A percentile compares a stretch with the other conserved stretches of the same genome.
These are phyloP conservation scores for Carposina sasakii DNA, from an alignment of 1,140 invertebrate species.

Conservation along the genomic window DNA sequence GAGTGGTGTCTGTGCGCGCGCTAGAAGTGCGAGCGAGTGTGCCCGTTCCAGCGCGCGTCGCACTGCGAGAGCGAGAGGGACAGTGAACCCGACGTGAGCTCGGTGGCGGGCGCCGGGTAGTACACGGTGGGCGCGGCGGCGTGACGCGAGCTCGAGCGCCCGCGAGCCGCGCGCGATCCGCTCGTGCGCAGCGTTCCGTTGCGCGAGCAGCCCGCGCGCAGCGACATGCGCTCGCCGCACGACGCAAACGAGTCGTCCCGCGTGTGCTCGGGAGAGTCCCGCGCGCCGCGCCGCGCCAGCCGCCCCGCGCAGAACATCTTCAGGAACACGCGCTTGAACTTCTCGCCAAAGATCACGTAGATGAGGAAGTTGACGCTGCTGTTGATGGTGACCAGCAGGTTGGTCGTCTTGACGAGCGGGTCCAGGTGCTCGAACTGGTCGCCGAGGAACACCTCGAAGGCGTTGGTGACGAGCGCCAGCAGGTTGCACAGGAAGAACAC, in stretches of 20 bases:
- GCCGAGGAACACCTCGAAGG: constrained; percentile 84
- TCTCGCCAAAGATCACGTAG: constrained; percentile 97
- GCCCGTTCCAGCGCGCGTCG: constrained; percentile 27
- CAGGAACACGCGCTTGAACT: constrained; percentile 93
- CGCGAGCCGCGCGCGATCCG: constrained; percentile 45
- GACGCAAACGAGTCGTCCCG: constrained; percentile 87
- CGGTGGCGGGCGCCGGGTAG: constrained; percentile 43
- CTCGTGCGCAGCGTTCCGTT: constrained; percentile 58
- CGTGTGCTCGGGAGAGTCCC: constrained; percentile 77
- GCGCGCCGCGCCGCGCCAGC: constrained; percentile 73
- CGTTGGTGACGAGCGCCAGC: constrained; percentile 90
- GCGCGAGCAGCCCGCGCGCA: constrained; percentile 78
- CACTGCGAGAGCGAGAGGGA: constrained; percentile 22
- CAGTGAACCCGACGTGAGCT: constrained; percentile 25
- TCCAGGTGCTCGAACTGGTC: constrained; percentile 77
- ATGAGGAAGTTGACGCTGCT: constrained; percentile 98
- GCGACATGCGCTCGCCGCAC: constrained; percentile 79
- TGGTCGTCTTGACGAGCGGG: constrained; percentile 88
- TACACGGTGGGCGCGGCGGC: constrained; percentile 46
- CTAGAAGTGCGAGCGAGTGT: constrained; percentile 34
- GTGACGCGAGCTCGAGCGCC: constrained; percentile 9
- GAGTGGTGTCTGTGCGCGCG: background rate
- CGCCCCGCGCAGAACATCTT: constrained; percentile 86
- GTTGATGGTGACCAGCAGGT: constrained; percentile 96
- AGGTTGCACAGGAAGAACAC: constrained; percentile 97